Evolutionary conservation across 2,113 vertebrate genomes (phyloP).

Genomic region (Monarcha castaneiventris): DNA sequence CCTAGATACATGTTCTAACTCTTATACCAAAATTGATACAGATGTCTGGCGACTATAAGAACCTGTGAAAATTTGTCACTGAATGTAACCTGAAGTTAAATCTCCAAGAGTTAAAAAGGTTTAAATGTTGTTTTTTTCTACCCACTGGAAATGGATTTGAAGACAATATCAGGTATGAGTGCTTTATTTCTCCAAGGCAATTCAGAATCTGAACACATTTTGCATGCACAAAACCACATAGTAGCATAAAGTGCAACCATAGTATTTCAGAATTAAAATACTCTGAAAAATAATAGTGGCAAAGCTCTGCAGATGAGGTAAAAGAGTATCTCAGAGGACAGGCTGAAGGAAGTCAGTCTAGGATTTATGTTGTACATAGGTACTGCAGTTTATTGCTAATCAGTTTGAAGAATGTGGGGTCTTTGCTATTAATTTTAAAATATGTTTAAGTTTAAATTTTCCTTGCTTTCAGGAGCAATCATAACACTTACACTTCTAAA

Average conservation of each 20-base stretch:
- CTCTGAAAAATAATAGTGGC: not conserved
- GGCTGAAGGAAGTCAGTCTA: not conserved
- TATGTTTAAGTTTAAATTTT: not conserved
- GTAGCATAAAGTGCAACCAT: not conserved
- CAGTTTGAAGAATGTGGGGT: not conserved
- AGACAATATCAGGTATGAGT: not conserved
- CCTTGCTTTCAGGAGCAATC: not conserved
- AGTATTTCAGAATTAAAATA: not conserved
- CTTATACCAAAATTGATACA: not conserved
- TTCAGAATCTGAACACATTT: not conserved
- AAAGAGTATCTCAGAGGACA: not conserved
- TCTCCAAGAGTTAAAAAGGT: not conserved
- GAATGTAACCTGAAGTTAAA: not conserved
- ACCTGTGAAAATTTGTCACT: not conserved
- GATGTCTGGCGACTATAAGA: not conserved
- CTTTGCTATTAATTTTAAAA: not conserved
- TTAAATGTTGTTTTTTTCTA: not conserved
- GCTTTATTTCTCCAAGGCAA: not conserved
- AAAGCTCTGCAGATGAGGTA: not conserved
- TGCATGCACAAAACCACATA: not conserved
- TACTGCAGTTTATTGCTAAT: not conserved
- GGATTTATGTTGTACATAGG: not conserved
- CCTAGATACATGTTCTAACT: not conserved
- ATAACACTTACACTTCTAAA: not conserved
- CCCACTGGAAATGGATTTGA: not conserved